Conservation (phyloP, 2,888 invertebrate species). For the Oscheius sp. region DNA sequence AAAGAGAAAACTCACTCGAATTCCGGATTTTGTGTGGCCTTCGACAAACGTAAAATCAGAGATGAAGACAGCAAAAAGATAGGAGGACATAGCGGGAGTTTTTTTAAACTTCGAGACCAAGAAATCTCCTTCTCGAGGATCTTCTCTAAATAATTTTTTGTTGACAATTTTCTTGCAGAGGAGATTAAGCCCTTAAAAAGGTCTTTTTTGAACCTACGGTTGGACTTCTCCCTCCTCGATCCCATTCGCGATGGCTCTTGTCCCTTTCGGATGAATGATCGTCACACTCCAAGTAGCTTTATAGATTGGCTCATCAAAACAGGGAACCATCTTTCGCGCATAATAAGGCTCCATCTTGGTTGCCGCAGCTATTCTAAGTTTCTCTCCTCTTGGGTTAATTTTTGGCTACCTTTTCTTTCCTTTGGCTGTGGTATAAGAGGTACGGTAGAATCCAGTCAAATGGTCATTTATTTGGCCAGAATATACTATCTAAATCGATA, state of each 20-base stretch:
- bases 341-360: slow-evolving; percentile 68
- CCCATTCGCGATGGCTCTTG: slow-evolving; percentile 55
- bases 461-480: slow-evolving; percentile 34
- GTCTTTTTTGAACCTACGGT: background rate
- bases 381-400: background rate
- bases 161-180: background rate
- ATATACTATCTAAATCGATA: slow-evolving; percentile 35
- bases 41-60: slow-evolving; percentile 81
- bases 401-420: slow-evolving; percentile 45
- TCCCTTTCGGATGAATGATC: slow-evolving; percentile 62
- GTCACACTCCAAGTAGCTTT: slow-evolving; percentile 65
- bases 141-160: background rate
- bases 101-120: slow-evolving; percentile 77
- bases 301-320: slow-evolving; percentile 67
- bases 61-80: slow-evolving; percentile 86
- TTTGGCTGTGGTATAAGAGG: slow-evolving; percentile 51
- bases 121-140: slow-evolving; percentile 73
- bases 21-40: slow-evolving; percentile 70
- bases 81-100: slow-evolving; percentile 83
- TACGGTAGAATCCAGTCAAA: slow-evolving; percentile 63
- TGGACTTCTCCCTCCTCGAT: slow-evolving; percentile 25
- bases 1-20: background rate
- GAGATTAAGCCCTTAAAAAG: background rate
- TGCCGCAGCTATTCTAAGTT: slow-evolving; percentile 55
- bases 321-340: slow-evolving; percentile 66